Evolutionary conservation across 2,888 invertebrate species (phyloP), one percentile per base, ranked within the genome.

Genomic region (Lithophane semibrunnea): DNA sequence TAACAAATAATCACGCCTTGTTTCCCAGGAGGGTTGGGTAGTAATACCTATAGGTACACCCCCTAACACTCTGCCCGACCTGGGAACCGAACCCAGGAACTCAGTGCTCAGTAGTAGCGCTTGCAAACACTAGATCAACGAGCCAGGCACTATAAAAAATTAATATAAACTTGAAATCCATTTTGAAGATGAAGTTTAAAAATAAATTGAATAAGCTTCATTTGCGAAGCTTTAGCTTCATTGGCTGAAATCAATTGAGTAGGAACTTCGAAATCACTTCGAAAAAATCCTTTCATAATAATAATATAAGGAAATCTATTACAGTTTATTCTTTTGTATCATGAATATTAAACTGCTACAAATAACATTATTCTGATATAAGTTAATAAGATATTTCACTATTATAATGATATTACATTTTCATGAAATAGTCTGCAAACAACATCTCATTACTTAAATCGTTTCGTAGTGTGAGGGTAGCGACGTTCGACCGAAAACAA

Each of bases 201-300:
- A 64, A 18, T 47, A 64, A 49, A 52, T 76, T 49, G 13, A n/a
- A 44, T 52, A 65, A 9, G 58, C 64, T 65, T 29, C 37, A 64
- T 56, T 64, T 64, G 63, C 47, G 37, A 65, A 58, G 21, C n/a
- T 56, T 12, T n/a, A 56, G 12, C 64, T 75, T 65, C n/a, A n/a
- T 54, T 73, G 18, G 47, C 42, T 44, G 7, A 37, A 65, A 9
- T 21, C 12, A 29, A 18, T 71, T n/a, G 21, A 54, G 37, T 37
- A 37, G 3, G 47, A 47, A 61, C 21, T 72, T 49, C 2, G 29
- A 58, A 58, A 73, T 72, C 18, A 58, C 9, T 58, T 24, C 49
- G 16, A 58, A 21, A 21, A 60, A 60, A 42, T 60, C 10, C 16
- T 73, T 73, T 37, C 9, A 9, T 44, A 42, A 42, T 8, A n/a